Conservation (phyloP, 2,113 vertebrate genomes). For the Promerops cafer region DNA sequence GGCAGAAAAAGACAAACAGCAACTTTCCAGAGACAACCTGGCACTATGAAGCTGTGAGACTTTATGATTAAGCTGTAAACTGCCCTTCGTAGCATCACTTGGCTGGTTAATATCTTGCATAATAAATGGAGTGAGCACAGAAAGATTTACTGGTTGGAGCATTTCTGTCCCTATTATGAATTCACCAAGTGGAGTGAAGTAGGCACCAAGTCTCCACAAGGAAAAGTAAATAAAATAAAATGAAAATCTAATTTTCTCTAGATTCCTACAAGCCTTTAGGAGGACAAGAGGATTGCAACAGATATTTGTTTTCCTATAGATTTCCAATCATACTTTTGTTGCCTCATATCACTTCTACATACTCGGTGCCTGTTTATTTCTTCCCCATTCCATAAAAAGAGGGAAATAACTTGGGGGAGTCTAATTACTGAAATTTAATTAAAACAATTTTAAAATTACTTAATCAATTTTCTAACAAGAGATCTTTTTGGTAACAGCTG, state of each 20-base stretch:
- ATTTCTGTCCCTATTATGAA: neutral
- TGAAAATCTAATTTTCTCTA: neutral
- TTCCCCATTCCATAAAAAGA: neutral
- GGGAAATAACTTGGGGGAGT: neutral
- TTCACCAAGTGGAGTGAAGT: neutral
- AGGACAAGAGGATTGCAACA: neutral
- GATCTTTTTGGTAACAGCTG: conserved; percentile 41
- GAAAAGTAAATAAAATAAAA: conserved; percentile 6
- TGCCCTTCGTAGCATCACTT: neutral
- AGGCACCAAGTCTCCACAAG: neutral
- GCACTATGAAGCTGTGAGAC: neutral
- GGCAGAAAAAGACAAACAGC: neutral
- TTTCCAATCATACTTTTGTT: neutral
- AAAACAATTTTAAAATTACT: conserved; percentile 55
- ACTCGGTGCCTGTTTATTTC: neutral
- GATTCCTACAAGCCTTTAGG: neutral
- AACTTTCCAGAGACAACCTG: neutral
- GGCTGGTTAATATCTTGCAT: neutral
- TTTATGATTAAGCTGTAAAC: neutral
- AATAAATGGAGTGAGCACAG: neutral
- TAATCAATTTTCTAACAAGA: conserved; percentile 57
- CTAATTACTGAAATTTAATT: conserved; percentile 46
- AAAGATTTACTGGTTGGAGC: neutral
- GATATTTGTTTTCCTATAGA: neutral
- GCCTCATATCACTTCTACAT: neutral